Conservation (phyloP, 2,797 vertebrate species). For the Echeneis naucrates region DNA sequence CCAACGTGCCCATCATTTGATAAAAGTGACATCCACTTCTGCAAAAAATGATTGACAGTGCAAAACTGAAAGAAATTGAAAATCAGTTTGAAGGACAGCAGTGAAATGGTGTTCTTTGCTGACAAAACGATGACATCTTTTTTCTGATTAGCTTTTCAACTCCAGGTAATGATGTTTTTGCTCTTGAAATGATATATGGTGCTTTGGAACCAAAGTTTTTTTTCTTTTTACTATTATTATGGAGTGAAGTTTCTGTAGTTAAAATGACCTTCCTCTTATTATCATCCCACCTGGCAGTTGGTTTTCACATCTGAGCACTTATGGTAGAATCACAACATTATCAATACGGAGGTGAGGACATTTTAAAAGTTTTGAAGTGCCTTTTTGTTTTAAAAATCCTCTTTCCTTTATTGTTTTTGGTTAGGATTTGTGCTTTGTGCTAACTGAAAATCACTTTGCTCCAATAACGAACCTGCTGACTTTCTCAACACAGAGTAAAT, state of each 20-base stretch:
- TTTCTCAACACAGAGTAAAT: neutral
- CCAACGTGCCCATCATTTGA: slow-evolving; percentile 59
- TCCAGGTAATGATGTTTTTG: slow-evolving; percentile 39
- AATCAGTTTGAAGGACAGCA: slow-evolving; percentile 66
- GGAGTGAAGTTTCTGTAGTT: slow-evolving; percentile 7
- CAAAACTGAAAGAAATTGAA: slow-evolving; percentile 63
- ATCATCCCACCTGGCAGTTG: slow-evolving; percentile 39
- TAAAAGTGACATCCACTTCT: slow-evolving; percentile 49
- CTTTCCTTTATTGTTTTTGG: no score
- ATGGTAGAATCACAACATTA: neutral
- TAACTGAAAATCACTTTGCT: neutral
- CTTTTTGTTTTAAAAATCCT: neutral
- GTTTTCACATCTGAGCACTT: slow-evolving; percentile 19
- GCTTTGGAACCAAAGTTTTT: slow-evolving; percentile 27
- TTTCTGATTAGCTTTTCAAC: slow-evolving; percentile 26
- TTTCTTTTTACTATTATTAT: no score
- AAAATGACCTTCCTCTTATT: slow-evolving; percentile 53
- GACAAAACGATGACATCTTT: slow-evolving; percentile 15
- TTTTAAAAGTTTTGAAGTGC: slow-evolving; percentile 4
- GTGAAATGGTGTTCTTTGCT: slow-evolving; percentile 52
- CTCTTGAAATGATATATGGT: slow-evolving; percentile 24
- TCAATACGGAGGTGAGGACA: neutral
- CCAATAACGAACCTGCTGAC: neutral
- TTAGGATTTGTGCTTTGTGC: neutral
- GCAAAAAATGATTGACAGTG: slow-evolving; percentile 67